Conservation (phyloP, 2,888 invertebrate genomes). For the Drosophila borborema region DNA sequence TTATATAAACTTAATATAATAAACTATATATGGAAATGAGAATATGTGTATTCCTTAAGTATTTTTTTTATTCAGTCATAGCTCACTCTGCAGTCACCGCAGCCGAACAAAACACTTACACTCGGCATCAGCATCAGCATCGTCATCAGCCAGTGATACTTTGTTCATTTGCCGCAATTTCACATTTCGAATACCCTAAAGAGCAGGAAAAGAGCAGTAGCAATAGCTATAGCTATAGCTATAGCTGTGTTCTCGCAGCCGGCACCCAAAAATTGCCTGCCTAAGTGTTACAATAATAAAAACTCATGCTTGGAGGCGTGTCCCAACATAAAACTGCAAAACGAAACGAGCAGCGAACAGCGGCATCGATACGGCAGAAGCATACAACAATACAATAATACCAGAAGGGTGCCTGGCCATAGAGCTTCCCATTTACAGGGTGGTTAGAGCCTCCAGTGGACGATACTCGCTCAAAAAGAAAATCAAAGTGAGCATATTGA, state of each 20-base stretch:
- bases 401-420: slow-evolving; percentile 5
- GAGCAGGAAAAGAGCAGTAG: slow-evolving; percentile 34
- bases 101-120: slow-evolving; percentile 11
- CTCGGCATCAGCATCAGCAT: slow-evolving; percentile 8
- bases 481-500: background rate
- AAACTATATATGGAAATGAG: background rate
- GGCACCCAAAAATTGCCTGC: slow-evolving; percentile 77
- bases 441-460: slow-evolving; percentile 24
- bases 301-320: slow-evolving; percentile 82
- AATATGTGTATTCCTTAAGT: background rate
- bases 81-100: slow-evolving; percentile 15
- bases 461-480: slow-evolving; percentile 14
- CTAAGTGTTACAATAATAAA: slow-evolving; percentile 81
- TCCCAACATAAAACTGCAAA: slow-evolving; percentile 80
- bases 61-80: background rate
- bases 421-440: slow-evolving; percentile 41
- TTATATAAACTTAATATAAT: background rate
- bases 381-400: slow-evolving; percentile 21
- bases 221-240: slow-evolving; percentile 20
- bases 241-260: slow-evolving; percentile 52
- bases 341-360: slow-evolving; percentile 47
- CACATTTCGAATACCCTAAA: slow-evolving; percentile 36
- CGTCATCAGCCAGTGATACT: slow-evolving; percentile 38
- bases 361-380: slow-evolving; percentile 13
- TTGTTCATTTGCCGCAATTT: slow-evolving; percentile 68